A percentile compares a stretch with the other conserved stretches of the same genome.
These are phyloP conservation scores for Amblyopsis hoosieri DNA, from an alignment of 2,797 vertebrate genomes.

Conservation along the genomic window DNA sequence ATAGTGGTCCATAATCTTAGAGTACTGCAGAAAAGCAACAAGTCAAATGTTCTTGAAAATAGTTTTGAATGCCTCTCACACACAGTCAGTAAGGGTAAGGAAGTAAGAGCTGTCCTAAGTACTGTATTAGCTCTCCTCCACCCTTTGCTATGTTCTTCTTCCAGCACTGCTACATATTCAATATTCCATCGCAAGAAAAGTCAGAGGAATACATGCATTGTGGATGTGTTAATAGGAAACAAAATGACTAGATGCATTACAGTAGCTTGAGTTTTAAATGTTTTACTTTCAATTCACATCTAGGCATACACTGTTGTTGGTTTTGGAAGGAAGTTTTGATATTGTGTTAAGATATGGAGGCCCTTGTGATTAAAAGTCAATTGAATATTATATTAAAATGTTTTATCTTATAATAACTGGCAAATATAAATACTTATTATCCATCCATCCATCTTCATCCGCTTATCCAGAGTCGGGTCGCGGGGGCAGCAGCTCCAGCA, in stretches of 20 bases:
- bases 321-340: conserved; percentile 20
- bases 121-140: conserved; percentile 9
- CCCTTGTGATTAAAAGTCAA: conserved; percentile 6
- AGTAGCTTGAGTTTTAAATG: conserved; percentile 16
- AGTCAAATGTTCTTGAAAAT: no score
- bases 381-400: conserved; percentile 12
- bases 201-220: conserved; percentile 17
- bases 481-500: no score
- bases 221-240: conserved; percentile 5
- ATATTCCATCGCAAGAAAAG: conserved; percentile 52
- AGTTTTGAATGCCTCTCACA: no score
- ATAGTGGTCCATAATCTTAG: conserved; percentile 22
- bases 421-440: not conserved
- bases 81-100: not conserved
- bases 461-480: no score
- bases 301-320: conserved; percentile 2
- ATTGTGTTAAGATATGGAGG: conserved; percentile 6
- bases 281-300: conserved; percentile 6
- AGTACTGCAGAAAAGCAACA: conserved; percentile 45
- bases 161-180: conserved; percentile 13
- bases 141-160: conserved; percentile 17
- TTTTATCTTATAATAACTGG: conserved; percentile 4
- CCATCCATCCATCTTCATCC: no score
- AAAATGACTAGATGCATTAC: conserved; percentile 6
- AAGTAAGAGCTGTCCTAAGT: conserved; percentile 47